Evolutionary conservation across 2,797 vertebrate genomes (phyloP).

Genomic region (Xiphophorus birchmanni): DNA sequence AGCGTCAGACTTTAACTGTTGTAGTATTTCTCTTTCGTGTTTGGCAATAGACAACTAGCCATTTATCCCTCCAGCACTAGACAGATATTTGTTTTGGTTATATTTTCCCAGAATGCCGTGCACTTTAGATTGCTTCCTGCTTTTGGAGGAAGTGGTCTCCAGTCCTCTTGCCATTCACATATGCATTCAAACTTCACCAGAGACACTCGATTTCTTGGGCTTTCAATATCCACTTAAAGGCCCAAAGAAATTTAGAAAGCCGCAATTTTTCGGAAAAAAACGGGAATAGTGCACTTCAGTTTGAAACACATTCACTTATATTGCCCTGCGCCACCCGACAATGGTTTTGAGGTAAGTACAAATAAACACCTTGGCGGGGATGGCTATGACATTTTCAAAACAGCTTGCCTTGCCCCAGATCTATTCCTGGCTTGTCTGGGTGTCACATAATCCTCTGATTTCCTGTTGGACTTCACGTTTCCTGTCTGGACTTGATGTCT

Average conservation of each 20-base stretch:
- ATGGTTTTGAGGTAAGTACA: neutral
- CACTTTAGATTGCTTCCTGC: too few relatives aligned
- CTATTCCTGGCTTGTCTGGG: neutral
- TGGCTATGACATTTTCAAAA: neutral
- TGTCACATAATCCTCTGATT: neutral
- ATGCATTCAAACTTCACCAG: too few relatives aligned
- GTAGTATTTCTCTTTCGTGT: too few relatives aligned
- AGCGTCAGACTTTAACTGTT: too few relatives aligned
- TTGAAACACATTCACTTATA: neutral
- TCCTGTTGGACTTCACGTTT: slow-evolving; percentile 15
- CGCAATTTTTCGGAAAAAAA: neutral
- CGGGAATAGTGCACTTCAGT: neutral
- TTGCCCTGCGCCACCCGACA: neutral
- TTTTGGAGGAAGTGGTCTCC: too few relatives aligned
- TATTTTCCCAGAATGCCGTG: too few relatives aligned
- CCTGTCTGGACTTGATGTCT: slow-evolving; percentile 34
- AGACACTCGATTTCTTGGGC: too few relatives aligned
- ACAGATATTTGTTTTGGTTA: too few relatives aligned
- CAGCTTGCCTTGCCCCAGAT: slow-evolving; percentile 1
- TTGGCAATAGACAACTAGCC: too few relatives aligned
- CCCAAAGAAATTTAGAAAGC: neutral
- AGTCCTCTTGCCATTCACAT: too few relatives aligned
- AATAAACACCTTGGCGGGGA: neutral
- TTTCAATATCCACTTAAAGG: neutral
- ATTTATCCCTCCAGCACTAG: too few relatives aligned